Evolutionary conservation across 2,797 vertebrate genomes (phyloP), one percentile per base, ranked within the genome.

Genomic region (Salarias fasciatus): DNA sequence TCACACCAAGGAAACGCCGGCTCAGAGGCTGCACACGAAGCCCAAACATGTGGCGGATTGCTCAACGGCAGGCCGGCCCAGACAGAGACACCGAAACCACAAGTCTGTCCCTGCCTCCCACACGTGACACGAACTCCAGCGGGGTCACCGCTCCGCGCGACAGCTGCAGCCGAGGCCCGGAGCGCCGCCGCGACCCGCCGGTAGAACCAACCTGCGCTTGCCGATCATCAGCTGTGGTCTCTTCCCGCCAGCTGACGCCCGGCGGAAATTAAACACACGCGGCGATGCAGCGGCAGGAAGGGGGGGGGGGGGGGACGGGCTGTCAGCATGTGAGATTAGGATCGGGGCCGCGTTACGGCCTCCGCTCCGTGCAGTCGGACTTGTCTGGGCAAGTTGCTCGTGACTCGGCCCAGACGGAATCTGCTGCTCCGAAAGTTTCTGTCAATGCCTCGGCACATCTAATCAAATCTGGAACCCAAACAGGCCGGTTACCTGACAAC

Each of bases 21-120:
- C 75, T 84, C 56, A 72, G 69, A 75, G 67, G 69, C 74, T 75
- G 60, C 79, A 58, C 75, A 79, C 84, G 76, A 83, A 88, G 77
- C 73, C 80, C 63, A 84, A 86, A 88, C 90, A 90, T 86, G 84
- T 89, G 88, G 88, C 57, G 6, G 65, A 80, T 70, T 78, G 83
- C 87, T 90, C 80, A 86, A 69, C 12, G 58, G 58, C 50, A 66
- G 64, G 46, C 68, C 82, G 59, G 87, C 80, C 75, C 71, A 87
- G 83, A 90, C 86, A 88, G 83, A 86, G 74, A 88, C 83, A 61
- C 72, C 77, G 53, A 65, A 80, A 90, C 88, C 86, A 2, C 89
- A 77, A 75, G 82, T 82, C 82, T 83, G 86, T 86, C 80, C 71
- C 84, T 70, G 80, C 78, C 84, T 85, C 88, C 76, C 69, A 82